Evolutionary conservation across 2,888 invertebrate species (phyloP), one percentile per base, ranked within the genome.

Genomic region (Flexamia atlantica): DNA sequence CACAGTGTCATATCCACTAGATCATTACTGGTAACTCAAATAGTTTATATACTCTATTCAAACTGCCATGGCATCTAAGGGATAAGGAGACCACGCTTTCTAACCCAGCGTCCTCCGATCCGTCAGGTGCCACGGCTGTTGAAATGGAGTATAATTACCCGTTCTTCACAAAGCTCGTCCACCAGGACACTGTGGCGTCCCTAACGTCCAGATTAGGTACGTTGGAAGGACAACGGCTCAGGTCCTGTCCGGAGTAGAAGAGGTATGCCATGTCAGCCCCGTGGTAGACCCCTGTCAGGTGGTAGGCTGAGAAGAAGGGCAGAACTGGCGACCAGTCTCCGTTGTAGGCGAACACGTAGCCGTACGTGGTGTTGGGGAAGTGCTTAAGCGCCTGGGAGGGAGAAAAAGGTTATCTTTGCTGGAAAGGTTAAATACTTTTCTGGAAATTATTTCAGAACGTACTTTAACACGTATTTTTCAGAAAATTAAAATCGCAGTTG

Each of bases 311-410:
- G 28, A 76, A 12, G 50, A 25, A 76, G 7, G 23, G 4, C 1
- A 10, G 42, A 2, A 23, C 2, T 2, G 76, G 46, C 5, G 46
- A 23, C 76, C 76, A 76, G 46, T 9, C 5, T 1, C 76, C 76
- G 50, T 76, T 23, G 50, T 76, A 76, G 23, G 25, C 76, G 50
- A 76, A 76, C 46, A 76, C n/a, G 17, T 76, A 76, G 25, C 46
- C 76, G 30, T 50, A 76, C 5, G 76, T 76, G 2, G 36, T 1
- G n/a, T 76, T 76, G 9, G 46, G 4, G 3, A 76, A 25, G 2
- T 42, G 20, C 12, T 28, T 36, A 0, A 50, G 1, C 50, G 50
- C 17, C 76, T 76, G 42, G 1, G 50, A 50, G 46, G 36, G n/a
- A n/a, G n/a, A n/a, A n/a, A n/a, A n/a, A n/a, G n/a, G n/a, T n/a